Evolutionary conservation across 1,140 invertebrate species (phyloP).

Genomic region (Nixonia krombeini): DNA sequence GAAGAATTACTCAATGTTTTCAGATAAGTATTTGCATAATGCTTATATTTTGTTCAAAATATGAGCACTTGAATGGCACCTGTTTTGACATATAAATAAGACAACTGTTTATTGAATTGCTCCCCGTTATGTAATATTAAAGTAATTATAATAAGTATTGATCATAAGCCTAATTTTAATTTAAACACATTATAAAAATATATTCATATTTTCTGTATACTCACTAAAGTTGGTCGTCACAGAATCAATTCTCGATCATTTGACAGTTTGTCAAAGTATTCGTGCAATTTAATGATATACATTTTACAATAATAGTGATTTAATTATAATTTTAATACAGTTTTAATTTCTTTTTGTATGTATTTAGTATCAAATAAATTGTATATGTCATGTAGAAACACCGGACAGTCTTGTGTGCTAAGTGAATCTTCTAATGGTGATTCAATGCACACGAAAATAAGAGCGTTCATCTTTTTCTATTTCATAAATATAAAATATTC

Average conservation of each 20-base stretch:
- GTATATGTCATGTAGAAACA: constrained; percentile 3
- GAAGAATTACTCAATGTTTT: no score
- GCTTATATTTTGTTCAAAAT: no score
- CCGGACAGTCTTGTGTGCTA: not conserved
- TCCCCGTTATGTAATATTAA: not conserved
- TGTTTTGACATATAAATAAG: constrained; percentile 12
- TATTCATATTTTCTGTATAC: not conserved
- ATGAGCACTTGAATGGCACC: no score
- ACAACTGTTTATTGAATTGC: not conserved
- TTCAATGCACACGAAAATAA: not conserved
- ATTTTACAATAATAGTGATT: constrained; percentile 7
- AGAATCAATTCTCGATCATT: not conserved
- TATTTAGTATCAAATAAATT: constrained; percentile 6
- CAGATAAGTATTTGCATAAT: no score
- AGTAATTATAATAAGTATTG: constrained; percentile 3
- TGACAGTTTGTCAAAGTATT: not conserved
- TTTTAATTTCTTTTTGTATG: constrained; percentile 4
- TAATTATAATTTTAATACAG: not conserved
- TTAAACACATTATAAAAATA: not conserved
- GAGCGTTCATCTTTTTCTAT: constrained; percentile 1
- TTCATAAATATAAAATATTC: not conserved
- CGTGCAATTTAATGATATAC: constrained; percentile 3
- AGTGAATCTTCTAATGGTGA: constrained; percentile 3
- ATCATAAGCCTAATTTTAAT: constrained; percentile 2
- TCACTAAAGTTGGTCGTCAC: not conserved